These are phyloP conservation scores for Drosophila phalerata DNA, from an alignment of 2,888 invertebrate species.

Conservation along the genomic window DNA sequence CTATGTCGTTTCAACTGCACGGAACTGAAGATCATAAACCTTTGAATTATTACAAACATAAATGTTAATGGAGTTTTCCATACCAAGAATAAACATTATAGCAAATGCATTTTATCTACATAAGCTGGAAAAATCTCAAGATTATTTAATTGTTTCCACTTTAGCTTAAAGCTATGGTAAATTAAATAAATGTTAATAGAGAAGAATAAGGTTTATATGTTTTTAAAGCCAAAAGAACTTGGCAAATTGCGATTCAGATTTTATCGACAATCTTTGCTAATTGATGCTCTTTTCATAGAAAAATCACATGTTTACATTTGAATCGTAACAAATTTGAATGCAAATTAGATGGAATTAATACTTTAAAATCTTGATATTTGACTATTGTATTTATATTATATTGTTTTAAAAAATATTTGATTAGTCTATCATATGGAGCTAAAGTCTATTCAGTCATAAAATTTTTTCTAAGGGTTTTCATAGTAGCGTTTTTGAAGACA, in stretches of 20 bases:
- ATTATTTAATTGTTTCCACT: constrained; percentile 1
- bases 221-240: neutral
- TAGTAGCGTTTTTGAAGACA: no score
- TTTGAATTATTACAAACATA: constrained; percentile 63
- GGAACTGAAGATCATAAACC: constrained; percentile 25
- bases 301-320: no score
- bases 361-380: no score
- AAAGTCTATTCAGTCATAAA: neutral
- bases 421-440: neutral
- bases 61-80: constrained; percentile 51
- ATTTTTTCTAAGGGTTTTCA: neutral
- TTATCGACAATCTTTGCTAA: neutral
- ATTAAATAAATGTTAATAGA: neutral
- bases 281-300: neutral
- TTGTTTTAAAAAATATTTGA: neutral
- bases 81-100: constrained; percentile 11
- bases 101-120: constrained; percentile 15
- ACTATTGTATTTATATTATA: neutral
- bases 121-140: neutral
- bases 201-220: neutral
- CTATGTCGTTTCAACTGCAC: constrained; percentile 29
- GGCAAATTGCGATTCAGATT: neutral
- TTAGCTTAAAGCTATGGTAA: neutral
- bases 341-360: no score
- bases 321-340: no score